Base-by-base conservation (phyloP, 2,797 vertebrate species). In the Phylloscopus collybita region DNA sequence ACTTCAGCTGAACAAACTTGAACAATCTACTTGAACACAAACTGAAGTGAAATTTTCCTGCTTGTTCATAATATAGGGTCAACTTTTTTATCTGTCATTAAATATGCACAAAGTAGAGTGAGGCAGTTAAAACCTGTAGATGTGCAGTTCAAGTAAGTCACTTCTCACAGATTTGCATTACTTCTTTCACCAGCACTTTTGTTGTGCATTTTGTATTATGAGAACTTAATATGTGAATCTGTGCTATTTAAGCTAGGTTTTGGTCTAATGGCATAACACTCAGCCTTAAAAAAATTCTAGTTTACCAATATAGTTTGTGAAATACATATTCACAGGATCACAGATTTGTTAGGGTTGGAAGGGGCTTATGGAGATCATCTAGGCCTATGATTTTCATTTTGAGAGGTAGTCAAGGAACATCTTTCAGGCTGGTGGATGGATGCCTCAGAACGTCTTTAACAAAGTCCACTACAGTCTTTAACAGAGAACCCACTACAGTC, bases 51-150 rank as follows among this genome's bases (percentile, higher is more conserved):
- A 73, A 69, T 85, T 76, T 94, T 88, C 30, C 62, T 38, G 11
- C 57, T 93, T 29, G 38, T 53, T 81, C 51, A 16, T 79, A 69
- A 87, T 73, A 64, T 44, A 26, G 71, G 36, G 23, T 53, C 72
- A 83, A 40, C 11, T 64, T 44, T 44, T 56, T 71, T 67, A 51
- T 82, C 74, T 78, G 4, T 57, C 47, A 88, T 65, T 80, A 71
- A 57, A 92, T 95, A 90, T 47, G n/a, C 62, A 73, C 74, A 81
- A 71, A 92, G 80, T 71, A 96, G 54, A 84, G 56, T 16, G 64
- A 85, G 61, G 40, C 59, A 92, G 56, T 56, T 85, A 88, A 86
- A 94, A 80, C 10, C 40, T 70, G 26, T 22, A 62, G 25, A 57
- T 49, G 25, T 38, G 44, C 16, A 80, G 84, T 60, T 73, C 36